These are phyloP conservation scores for Andrena bucephala DNA, from an alignment of 2,888 invertebrate species.

Conservation along the genomic window DNA sequence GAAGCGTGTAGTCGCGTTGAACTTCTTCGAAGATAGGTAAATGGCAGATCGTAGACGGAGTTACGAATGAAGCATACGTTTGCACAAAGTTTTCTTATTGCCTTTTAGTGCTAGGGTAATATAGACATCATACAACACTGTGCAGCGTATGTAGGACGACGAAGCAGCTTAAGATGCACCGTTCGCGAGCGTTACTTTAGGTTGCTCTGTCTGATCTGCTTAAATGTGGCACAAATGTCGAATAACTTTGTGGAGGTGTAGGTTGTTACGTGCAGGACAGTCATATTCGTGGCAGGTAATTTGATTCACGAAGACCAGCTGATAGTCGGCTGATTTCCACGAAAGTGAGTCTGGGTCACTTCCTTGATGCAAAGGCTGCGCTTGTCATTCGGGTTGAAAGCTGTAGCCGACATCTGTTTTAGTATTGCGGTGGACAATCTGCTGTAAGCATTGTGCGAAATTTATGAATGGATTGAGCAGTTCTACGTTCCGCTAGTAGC, in stretches of 20 bases:
- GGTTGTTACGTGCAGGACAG: not conserved
- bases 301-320: conserved; percentile 37
- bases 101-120: not conserved
- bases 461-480: not conserved
- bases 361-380: not conserved
- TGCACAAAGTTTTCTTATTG: not conserved
- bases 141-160: not conserved
- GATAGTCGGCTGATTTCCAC: conserved; percentile 6
- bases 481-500: not conserved
- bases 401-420: not conserved
- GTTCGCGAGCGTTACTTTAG: not conserved
- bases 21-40: not conserved
- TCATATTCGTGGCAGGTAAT: conserved; percentile 1
- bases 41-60: not conserved
- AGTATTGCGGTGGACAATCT: not conserved
- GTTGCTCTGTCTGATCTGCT: conserved; percentile 8
- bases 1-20: no score
- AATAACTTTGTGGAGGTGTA: conserved; percentile 8
- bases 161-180: not conserved
- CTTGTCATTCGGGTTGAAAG: conserved; percentile 2
- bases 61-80: not conserved
- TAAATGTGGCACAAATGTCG: not conserved
- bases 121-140: not conserved
- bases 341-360: conserved; percentile 11
- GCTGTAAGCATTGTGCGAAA: not conserved